Percentiles rank a stretch among this genome's conserved stretches.
Evolutionary conservation across 2,888 invertebrate species (phyloP).

Genomic region (Scaptomyza flava): DNA sequence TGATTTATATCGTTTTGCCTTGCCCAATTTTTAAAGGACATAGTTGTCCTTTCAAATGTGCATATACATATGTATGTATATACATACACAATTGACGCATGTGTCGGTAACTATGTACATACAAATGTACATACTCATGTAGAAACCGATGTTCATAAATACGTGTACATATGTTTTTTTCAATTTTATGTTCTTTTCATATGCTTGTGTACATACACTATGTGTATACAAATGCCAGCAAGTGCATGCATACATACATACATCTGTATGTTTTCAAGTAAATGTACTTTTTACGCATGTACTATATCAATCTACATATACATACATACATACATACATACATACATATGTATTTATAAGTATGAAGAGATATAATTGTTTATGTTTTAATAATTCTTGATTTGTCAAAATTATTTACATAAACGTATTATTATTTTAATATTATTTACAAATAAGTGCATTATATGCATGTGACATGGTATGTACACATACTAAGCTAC

Average conservation of each 20-base stretch:
- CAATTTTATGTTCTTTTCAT: not conserved
- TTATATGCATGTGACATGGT: too few species aligned
- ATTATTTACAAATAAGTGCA: too few species aligned
- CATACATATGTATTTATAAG: too few species aligned
- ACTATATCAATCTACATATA: too few species aligned
- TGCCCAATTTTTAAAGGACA: constrained; percentile 16
- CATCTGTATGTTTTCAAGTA: not conserved
- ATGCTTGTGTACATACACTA: not conserved
- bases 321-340: too few species aligned
- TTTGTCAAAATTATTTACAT: not conserved
- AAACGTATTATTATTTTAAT: too few species aligned
- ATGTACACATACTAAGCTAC: not conserved
- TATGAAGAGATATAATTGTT: not conserved
- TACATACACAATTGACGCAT: constrained; percentile 2
- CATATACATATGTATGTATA: not conserved
- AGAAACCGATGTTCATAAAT: too few species aligned
- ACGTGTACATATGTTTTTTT: too few species aligned
- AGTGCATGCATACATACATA: not conserved
- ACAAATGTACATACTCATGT: not conserved
- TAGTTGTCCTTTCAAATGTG: not conserved
- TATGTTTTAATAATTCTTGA: not conserved
- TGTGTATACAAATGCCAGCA: not conserved
- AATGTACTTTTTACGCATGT: not conserved
- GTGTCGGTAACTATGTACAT: not conserved
- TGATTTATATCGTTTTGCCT: constrained; percentile 1